Evolutionary conservation across 2,888 invertebrate species (phyloP).

Genomic region (Exephanes ischioxanthus): DNA sequence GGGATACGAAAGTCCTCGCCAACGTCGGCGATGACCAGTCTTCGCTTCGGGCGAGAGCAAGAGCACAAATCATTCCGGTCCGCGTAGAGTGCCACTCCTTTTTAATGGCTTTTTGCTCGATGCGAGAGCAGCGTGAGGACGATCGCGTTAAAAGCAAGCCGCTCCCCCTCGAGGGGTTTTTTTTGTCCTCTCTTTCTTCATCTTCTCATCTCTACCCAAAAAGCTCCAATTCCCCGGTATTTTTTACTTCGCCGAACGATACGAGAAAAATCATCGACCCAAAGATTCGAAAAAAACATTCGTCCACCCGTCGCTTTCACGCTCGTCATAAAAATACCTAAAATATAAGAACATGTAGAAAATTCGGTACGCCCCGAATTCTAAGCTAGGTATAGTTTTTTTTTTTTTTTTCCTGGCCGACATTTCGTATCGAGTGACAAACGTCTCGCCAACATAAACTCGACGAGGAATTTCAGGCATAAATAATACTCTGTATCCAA

Average conservation of each 20-base stretch:
- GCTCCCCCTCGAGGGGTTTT: slow-evolving; percentile 35
- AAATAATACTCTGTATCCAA: slow-evolving; percentile 27
- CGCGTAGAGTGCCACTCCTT: slow-evolving; percentile 70
- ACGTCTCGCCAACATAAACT: neutral
- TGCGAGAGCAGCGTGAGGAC: slow-evolving; percentile 45
- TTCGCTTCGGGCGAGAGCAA: slow-evolving; percentile 69
- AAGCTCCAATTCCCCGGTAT: slow-evolving; percentile 15
- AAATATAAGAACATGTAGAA: neutral
- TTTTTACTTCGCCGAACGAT: neutral
- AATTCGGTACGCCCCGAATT: slow-evolving; percentile 34
- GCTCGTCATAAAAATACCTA: slow-evolving; percentile 31
- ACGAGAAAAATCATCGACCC: slow-evolving; percentile 10
- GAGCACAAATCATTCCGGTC: slow-evolving; percentile 79
- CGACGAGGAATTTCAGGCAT: slow-evolving; percentile 2
- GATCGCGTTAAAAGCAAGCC: slow-evolving; percentile 59
- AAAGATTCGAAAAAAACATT: slow-evolving; percentile 4
- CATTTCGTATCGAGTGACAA: slow-evolving; percentile 12
- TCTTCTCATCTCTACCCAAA: slow-evolving; percentile 5
- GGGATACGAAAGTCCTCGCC: slow-evolving; percentile 62
- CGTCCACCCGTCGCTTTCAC: slow-evolving; percentile 46
- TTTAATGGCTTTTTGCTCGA: slow-evolving; percentile 72
- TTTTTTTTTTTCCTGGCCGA: slow-evolving; percentile 22
- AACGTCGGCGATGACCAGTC: slow-evolving; percentile 40
- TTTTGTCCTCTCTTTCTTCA: slow-evolving; percentile 11
- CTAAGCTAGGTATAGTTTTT: slow-evolving; percentile 27